Evolutionary conservation across 2,113 vertebrate species (phyloP), one percentile per base, ranked within the genome.

Genomic region (Neofelis nebulosa): DNA sequence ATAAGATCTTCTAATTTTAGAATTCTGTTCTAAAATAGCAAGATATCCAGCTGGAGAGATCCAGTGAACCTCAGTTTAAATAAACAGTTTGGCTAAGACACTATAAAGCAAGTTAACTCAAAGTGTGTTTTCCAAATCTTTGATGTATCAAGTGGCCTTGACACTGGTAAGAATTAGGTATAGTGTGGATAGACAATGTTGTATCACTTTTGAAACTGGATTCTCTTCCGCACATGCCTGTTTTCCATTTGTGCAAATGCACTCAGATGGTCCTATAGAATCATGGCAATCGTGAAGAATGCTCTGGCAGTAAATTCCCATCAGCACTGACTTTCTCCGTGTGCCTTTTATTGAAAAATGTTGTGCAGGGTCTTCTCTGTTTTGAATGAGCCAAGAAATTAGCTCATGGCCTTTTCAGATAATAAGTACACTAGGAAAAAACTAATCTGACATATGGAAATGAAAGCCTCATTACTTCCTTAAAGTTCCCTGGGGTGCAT

Each of bases 391-490:
- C 94, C 80, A 69, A 94, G 66, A 97, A 98, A 95, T 96, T 96
- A 98, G 80, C 92, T 97, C 92, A 88, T 79, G 80, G 94, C n/a
- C n/a, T 93, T 96, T 97, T 89, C n/a, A 94, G 71, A 78, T 96
- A 93, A 96, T 97, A 96, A 96, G 55, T 85, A 95, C 84, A 90
- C 83, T 74, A 90, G 81, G 87, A 87, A 66, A 96, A 97, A 96
- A 31, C 68, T 84, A 85, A 90, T 97, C 69, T 96, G 96, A 96
- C 92, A 98, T 96, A 96, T 97, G 98, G 87, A 96, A 98, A 95
- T 97, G 87, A 96, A 96, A 97, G 86, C 57, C 48, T 98, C 87
- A 97, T 98, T 96, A 91, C 84, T 97, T 98, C 80, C 74, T 95
- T 96, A 87, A 87, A 89, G 87, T 96, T 97, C 95, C 95, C 92